Evolutionary conservation across 2,113 vertebrate species (phyloP).

Genomic region (Serinus canaria): DNA sequence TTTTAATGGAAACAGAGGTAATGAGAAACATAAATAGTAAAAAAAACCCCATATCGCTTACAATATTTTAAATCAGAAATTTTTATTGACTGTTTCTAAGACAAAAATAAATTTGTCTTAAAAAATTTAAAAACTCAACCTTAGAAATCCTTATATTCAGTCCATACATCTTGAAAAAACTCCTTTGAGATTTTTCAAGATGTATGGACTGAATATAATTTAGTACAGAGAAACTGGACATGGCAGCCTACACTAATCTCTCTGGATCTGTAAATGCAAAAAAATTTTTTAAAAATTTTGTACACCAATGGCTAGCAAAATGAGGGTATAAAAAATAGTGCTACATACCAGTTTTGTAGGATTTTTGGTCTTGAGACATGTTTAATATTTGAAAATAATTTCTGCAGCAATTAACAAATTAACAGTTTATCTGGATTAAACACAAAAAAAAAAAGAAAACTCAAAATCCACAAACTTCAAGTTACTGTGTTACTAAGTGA

Average conservation of each 20-base stretch:
- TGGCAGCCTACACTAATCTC: background rate
- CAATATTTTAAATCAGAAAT: background rate
- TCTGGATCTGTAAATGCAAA: background rate
- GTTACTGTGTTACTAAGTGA: slow-evolving; percentile 72
- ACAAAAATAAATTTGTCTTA: background rate
- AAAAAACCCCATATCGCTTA: too few relatives aligned
- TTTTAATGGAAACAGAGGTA: background rate
- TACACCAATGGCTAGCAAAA: background rate
- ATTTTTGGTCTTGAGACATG: slow-evolving; percentile 24
- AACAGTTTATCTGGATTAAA: slow-evolving; percentile 55
- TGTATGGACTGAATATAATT: background rate
- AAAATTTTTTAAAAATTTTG: background rate
- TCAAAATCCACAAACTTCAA: background rate
- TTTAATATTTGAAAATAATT: slow-evolving; percentile 70
- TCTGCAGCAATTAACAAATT: slow-evolving; percentile 69
- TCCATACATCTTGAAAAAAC: too few relatives aligned
- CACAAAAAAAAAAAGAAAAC: background rate
- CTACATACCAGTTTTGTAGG: background rate
- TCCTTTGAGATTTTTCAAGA: background rate
- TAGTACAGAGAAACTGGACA: background rate
- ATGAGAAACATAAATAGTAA: background rate
- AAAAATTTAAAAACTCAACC: background rate
- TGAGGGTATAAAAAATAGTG: background rate
- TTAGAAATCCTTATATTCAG: background rate
- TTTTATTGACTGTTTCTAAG: background rate